Base-by-base conservation (phyloP, 2,113 vertebrate species). In the Orientallactaga bullata region DNA sequence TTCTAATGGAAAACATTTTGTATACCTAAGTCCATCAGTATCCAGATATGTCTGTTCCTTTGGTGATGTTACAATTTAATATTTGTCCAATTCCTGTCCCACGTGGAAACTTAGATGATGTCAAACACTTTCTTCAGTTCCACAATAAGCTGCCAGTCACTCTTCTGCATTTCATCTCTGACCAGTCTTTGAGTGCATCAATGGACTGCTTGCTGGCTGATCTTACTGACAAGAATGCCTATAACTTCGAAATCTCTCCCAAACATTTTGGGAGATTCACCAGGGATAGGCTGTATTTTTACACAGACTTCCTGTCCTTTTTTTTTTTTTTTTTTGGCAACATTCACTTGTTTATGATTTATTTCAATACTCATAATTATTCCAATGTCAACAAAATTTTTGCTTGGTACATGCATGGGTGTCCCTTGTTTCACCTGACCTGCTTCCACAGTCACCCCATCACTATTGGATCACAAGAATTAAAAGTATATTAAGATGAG, bases 71-170 rank as follows among this genome's bases (percentile, higher is more conserved):
- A 95, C 82, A 96, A 96, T 96, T 96, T 97, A 97, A 96, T 89
- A 98, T 92, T 23, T 95, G 95, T 98, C 96, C 97, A 97, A 65
- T 90, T 98, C 93, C 95, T 98, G 95, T 71, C 93, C 96, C 16
- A 51, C 71, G 94, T 96, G 95, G 77, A 95, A 96, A 95, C 96
- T 98, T 99, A 99, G 98, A 99, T 99, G 98, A 99, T 99, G 97
- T 99, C 99, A 96, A 99, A 99, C 82, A 99, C 99, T 97, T 99
- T 99, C 98, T 99, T 99, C 97, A 99, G 98, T 97, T 99, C 99
- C 98, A 99, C 98, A 97, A 99, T 99, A 95, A 99, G 99, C 98
- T 99, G 99, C 99, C 99, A n/a, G n/a, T n/a, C n/a, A n/a, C n/a
- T n/a, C n/a, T n/a, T n/a, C n/a, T n/a, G n/a, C n/a, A n/a, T n/a